Evolutionary conservation across 2,113 vertebrate genomes (phyloP).

Genomic region (Sturnus vulgaris): DNA sequence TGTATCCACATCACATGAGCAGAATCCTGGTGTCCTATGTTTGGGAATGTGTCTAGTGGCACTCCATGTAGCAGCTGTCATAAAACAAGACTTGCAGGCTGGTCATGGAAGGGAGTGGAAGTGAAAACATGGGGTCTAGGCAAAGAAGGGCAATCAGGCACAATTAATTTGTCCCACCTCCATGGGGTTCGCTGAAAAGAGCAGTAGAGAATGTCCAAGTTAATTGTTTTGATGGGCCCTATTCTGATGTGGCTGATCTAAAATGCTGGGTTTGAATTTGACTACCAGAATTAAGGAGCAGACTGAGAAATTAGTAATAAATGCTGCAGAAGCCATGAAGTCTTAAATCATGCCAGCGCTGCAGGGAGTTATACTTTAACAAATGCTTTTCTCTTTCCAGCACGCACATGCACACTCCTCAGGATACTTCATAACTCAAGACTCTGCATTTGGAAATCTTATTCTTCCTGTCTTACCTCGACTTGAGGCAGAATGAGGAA

Average conservation of each 20-base stretch:
- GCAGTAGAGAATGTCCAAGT: background rate
- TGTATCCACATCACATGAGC: background rate
- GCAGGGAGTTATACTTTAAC: background rate
- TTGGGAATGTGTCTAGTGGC: background rate
- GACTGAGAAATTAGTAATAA: background rate
- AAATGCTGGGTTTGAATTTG: background rate
- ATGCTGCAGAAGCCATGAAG: background rate
- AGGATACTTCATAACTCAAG: conserved; percentile 98
- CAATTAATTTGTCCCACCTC: background rate
- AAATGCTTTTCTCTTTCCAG: conserved; percentile 69
- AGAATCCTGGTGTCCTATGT: background rate
- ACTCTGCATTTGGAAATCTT: conserved; percentile 97
- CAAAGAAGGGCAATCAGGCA: background rate
- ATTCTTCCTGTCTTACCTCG: conserved; percentile 95
- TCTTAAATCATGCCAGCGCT: background rate
- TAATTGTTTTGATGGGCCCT: background rate
- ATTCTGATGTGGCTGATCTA: background rate
- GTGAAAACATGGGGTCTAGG: background rate
- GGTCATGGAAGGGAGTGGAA: background rate
- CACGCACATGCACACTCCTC: conserved; percentile 94
- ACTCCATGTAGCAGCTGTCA: background rate
- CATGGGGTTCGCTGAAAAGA: background rate
- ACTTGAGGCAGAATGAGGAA: conserved; percentile 84
- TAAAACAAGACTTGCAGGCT: background rate
- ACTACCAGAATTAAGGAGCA: background rate